Conservation (phyloP, 1,140 invertebrate species). For the Drosophila persimilis region DNA sequence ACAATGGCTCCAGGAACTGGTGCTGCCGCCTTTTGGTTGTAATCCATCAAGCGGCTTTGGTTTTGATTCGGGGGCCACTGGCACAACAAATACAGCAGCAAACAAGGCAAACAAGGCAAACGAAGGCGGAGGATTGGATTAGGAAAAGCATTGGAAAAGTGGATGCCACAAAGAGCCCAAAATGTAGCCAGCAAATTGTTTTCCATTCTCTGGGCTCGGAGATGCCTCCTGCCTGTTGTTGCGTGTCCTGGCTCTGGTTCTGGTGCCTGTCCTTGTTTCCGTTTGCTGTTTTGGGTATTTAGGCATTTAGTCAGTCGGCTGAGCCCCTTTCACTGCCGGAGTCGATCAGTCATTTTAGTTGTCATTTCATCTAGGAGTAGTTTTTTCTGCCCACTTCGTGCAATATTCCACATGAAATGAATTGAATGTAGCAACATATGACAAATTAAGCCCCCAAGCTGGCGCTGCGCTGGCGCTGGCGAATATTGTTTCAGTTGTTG, state of each 20-base stretch:
- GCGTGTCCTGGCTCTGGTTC: no score
- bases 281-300: slow-evolving; percentile 66
- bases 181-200: slow-evolving; percentile 62
- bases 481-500: slow-evolving; percentile 9
- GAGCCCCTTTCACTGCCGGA: slow-evolving; percentile 39
- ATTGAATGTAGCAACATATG: slow-evolving; percentile 29
- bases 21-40: slow-evolving; percentile 75
- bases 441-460: slow-evolving; percentile 45
- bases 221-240: no score
- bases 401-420: slow-evolving; percentile 28
- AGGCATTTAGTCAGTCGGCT: slow-evolving; percentile 69
- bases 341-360: slow-evolving; percentile 66
- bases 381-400: slow-evolving; percentile 4
- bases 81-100: slow-evolving; percentile 57
- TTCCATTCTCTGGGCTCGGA: slow-evolving; percentile 47
- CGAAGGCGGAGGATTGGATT: slow-evolving; percentile 9
- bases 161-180: no score
- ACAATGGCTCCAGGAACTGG: slow-evolving; percentile 14
- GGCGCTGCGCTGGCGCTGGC: neutral
- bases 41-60: slow-evolving; percentile 71
- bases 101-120: slow-evolving; percentile 35
- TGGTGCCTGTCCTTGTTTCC: slow-evolving; percentile 27
- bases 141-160: slow-evolving; percentile 15
- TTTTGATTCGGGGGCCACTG: slow-evolving; percentile 46
- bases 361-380: slow-evolving; percentile 50